A percentile compares a stretch with the other conserved stretches of the same genome.
These are phyloP conservation scores for Gisinianus flammeolus DNA, from an alignment of 2,888 invertebrate genomes.

Conservation along the genomic window DNA sequence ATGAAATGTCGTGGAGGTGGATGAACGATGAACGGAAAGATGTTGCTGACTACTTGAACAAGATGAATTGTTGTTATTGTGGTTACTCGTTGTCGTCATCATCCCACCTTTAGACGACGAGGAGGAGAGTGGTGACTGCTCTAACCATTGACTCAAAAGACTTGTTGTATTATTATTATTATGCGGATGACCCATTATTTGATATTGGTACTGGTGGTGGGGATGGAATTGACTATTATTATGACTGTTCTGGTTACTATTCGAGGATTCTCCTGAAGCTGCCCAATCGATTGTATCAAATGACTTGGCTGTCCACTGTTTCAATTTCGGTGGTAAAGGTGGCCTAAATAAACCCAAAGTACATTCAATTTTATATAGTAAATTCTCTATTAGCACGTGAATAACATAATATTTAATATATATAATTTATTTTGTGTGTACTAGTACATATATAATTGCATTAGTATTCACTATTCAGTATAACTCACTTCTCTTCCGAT, in stretches of 20 bases:
- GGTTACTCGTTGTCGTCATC: neutral
- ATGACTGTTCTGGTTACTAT: neutral
- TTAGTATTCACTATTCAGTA: too few relatives aligned
- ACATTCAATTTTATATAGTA: neutral
- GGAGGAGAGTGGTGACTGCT: constrained; percentile 44
- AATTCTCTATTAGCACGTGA: neutral
- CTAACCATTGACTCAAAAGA: constrained; percentile 56
- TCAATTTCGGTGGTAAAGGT: constrained; percentile 57
- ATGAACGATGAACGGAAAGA: constrained; percentile 11
- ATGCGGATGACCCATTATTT: neutral
- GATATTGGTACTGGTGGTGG: neutral
- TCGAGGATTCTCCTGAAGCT: neutral
- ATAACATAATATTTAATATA: neutral
- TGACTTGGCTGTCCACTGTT: constrained; percentile 54
- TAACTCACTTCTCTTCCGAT: neutral
- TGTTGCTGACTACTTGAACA: constrained; percentile 31
- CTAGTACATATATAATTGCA: too few relatives aligned
- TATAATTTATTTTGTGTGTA: too few relatives aligned
- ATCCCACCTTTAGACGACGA: neutral
- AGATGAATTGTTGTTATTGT: constrained; percentile 18
- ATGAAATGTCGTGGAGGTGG: neutral
- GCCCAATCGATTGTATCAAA: constrained; percentile 53
- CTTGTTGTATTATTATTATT: constrained; percentile 28
- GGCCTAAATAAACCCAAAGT: constrained; percentile 42
- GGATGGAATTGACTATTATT: neutral